Evolutionary conservation across 2,888 invertebrate genomes (phyloP).

Genomic region (Heliconius cydno): DNA sequence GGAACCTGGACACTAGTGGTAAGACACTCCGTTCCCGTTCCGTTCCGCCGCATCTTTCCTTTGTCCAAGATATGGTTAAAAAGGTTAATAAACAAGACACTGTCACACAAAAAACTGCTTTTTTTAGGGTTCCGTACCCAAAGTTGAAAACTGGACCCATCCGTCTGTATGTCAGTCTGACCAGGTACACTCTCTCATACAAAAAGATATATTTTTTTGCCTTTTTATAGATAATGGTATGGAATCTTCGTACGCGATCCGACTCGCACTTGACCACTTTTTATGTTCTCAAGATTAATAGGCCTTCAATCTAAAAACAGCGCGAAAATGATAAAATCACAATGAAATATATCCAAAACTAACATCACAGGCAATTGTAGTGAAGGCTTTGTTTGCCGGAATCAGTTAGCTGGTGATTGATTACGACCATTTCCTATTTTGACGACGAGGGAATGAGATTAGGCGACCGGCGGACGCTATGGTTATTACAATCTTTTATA

Average conservation of each 20-base stretch:
- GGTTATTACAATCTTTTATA: neutral
- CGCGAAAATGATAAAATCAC: conserved; percentile 23
- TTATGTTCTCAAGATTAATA: neutral
- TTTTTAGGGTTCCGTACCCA: no score
- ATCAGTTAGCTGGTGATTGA: conserved; percentile 39
- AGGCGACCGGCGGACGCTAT: conserved; percentile 9
- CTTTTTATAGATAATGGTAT: no score
- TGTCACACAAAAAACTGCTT: no score
- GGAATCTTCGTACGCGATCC: no score
- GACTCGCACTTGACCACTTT: no score
- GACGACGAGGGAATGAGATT: conserved; percentile 36
- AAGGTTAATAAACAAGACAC: no score
- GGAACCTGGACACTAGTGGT: neutral
- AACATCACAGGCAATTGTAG: conserved; percentile 26
- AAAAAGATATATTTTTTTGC: no score
- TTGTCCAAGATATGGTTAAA: no score
- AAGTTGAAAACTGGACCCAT: no score
- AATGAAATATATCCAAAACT: conserved; percentile 30
- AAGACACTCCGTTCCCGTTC: neutral
- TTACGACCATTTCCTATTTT: conserved; percentile 39
- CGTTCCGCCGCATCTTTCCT: no score
- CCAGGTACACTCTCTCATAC: no score
- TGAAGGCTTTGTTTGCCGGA: conserved; percentile 37
- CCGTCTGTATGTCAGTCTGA: no score
- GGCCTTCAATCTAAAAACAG: neutral